Evolutionary conservation across 2,888 invertebrate genomes (phyloP).

Genomic region (Conomelus anceps): DNA sequence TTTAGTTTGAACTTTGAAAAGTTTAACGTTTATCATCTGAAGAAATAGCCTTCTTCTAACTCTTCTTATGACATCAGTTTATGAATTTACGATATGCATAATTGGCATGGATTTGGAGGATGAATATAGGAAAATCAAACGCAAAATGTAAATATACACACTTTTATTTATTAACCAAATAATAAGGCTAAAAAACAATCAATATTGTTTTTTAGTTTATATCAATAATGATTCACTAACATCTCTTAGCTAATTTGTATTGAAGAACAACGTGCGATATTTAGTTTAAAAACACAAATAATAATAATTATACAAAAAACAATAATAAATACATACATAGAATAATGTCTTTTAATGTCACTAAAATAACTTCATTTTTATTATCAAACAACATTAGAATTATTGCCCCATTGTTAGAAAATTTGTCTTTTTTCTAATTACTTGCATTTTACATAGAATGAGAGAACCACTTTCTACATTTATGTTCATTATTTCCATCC

Average conservation of each 20-base stretch:
- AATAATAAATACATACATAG: slow-evolving; percentile 1
- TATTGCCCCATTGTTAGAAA: slow-evolving; percentile 10
- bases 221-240: slow-evolving; percentile 23
- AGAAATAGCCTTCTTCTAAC: too few relatives aligned
- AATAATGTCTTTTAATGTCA: not conserved
- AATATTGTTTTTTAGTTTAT: slow-evolving; percentile 21
- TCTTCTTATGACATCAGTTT: too few relatives aligned
- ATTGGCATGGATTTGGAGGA: too few relatives aligned
- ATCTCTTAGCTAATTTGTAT: slow-evolving; percentile 19
- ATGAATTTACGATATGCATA: too few relatives aligned
- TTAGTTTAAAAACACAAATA: slow-evolving; percentile 16
- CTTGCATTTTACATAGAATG: not conserved
- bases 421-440: not conserved
- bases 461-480: not conserved
- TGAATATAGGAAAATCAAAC: slow-evolving; percentile 1
- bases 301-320: slow-evolving; percentile 8
- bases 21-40: too few relatives aligned
- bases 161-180: slow-evolving; percentile 27
- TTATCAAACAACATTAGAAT: slow-evolving; percentile 4
- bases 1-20: too few relatives aligned
- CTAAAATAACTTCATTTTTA: not conserved
- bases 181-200: slow-evolving; percentile 26
- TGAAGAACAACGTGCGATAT: slow-evolving; percentile 20
- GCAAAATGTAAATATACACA: slow-evolving; percentile 23
- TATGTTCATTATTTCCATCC: not conserved